phyloP scores from a whole-genome alignment of 1,140 invertebrate genomes.

The Drosophila lini region DNA sequence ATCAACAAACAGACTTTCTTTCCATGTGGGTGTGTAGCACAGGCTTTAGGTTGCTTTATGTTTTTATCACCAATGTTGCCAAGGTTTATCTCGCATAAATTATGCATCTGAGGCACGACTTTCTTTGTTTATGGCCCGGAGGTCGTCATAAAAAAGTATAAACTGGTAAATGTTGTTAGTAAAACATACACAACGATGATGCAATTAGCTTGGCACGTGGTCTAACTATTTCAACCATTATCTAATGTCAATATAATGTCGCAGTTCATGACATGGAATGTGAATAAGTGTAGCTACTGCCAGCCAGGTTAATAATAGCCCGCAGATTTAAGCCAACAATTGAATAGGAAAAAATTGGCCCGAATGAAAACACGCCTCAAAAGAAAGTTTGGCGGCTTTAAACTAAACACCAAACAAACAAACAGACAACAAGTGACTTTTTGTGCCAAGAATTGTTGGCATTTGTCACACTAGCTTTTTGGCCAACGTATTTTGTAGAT shows the following conservation, averaged over 20 bases:
- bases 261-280: constrained; percentile 66
- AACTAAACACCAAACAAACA: constrained; percentile 36
- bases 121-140: constrained; percentile 24
- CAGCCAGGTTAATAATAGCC: constrained; percentile 55
- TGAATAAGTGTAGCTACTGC: constrained; percentile 14
- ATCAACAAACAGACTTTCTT: constrained; percentile 14
- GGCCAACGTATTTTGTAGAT: constrained; percentile 37
- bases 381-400: constrained; percentile 62
- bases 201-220: constrained; percentile 54
- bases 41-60: constrained; percentile 12
- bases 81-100: constrained; percentile 17
- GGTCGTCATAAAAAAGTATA: constrained; percentile 37
- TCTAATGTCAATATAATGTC: constrained; percentile 67
- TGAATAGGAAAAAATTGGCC: constrained; percentile 28
- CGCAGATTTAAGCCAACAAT: constrained; percentile 35
- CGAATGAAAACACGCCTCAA: constrained; percentile 60
- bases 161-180: constrained; percentile 24
- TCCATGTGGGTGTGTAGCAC: constrained; percentile 29
- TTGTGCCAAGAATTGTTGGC: constrained; percentile 52
- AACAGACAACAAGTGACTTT: constrained; percentile 37
- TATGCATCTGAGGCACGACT: constrained; percentile 42
- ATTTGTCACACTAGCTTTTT: constrained; percentile 45
- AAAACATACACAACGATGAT: constrained; percentile 20
- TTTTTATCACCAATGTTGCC: constrained; percentile 23
- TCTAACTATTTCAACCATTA: constrained; percentile 43